Evolutionary conservation across 1,140 invertebrate species (phyloP), one percentile per base, ranked within the genome.

Genomic region (Atta texana): DNA sequence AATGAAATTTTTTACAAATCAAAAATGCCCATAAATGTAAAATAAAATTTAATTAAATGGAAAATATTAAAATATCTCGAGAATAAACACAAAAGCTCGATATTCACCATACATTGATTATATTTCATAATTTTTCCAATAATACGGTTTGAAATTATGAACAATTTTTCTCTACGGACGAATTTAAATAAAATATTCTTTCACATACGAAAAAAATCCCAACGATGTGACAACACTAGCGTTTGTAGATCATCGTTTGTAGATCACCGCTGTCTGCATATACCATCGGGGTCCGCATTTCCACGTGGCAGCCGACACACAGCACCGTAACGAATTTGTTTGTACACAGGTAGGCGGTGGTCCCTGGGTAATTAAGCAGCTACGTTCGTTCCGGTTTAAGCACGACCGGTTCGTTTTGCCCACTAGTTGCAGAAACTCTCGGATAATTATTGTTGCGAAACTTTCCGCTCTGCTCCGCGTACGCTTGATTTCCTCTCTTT

Each of bases 391-490:
- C 71, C 85, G 90, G 89, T 92, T 92, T 88, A 91, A 91, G 75
- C 64, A 68, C 85, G 89, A 85, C 87, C 88, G 81, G 89, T 90
- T 87, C 89, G 86, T 91, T 89, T 85, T 86, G 87, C 87, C 89
- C 92, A 90, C 90, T 91, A 94, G 92, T 94, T 92, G 88, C 90
- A 91, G 90, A 94, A 84, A 94, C 93, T 94, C 93, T 94, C 92
- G 78, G 90, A 92, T 94, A 94, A 94, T 94, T 94, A 94, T 94
- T 92, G 93, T 94, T 94, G 87, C 89, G 89, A 94, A 88, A 89
- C 87, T 90, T 86, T 81, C 66, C 75, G 89, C 87, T 92, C 77
- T 24, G 68, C 69, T 81, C 80, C 55, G 66, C 86, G n/a, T 51
- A 59, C 81, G 69, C 88, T 31, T 81, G 81, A 61, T 80, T 84